A percentile compares a stretch with the other conserved stretches of the same genome.
phyloP scores from a whole-genome alignment of 2,888 invertebrate species.

The Teinopalpus imperialis region DNA sequence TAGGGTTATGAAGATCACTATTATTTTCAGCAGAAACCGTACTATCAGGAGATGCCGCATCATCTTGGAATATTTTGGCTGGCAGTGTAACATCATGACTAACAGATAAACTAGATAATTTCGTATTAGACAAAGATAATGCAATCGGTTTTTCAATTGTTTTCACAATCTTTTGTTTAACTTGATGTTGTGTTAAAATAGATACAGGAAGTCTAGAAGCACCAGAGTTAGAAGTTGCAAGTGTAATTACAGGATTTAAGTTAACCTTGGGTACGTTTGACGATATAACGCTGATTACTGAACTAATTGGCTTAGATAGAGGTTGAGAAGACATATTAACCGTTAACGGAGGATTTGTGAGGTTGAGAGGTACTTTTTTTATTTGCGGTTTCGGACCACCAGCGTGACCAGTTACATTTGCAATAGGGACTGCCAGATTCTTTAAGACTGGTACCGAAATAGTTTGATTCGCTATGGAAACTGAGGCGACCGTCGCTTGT shows the following conservation, averaged over 20 bases:
- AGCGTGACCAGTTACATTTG: constrained; percentile 46
- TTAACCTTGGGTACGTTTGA: constrained; percentile 65
- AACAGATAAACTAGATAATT: constrained; percentile 80
- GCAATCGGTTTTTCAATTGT: constrained; percentile 76
- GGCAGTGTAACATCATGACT: constrained; percentile 83
- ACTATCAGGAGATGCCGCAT: constrained; percentile 83
- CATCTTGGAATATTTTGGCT: constrained; percentile 86
- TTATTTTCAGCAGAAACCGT: constrained; percentile 55
- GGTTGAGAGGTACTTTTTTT: constrained; percentile 62
- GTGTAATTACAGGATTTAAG: constrained; percentile 64
- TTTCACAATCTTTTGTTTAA: constrained; percentile 77
- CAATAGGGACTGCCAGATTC: constrained; percentile 64
- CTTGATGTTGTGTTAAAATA: constrained; percentile 71
- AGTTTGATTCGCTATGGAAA: constrained; percentile 77
- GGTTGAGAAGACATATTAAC: constrained; percentile 62
- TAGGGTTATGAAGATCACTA: constrained; percentile 43
- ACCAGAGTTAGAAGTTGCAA: constrained; percentile 59
- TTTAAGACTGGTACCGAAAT: constrained; percentile 76
- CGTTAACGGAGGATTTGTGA: constrained; percentile 57
- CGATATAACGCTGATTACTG: constrained; percentile 76
- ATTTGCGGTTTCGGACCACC: constrained; percentile 51
- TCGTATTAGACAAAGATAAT: constrained; percentile 74
- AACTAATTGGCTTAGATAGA: constrained; percentile 66
- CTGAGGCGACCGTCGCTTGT: constrained; percentile 81
- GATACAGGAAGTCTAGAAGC: constrained; percentile 67